These are phyloP conservation scores for Trissonchulus sp. DNA, from an alignment of 2,888 invertebrate genomes.

Conservation along the genomic window DNA sequence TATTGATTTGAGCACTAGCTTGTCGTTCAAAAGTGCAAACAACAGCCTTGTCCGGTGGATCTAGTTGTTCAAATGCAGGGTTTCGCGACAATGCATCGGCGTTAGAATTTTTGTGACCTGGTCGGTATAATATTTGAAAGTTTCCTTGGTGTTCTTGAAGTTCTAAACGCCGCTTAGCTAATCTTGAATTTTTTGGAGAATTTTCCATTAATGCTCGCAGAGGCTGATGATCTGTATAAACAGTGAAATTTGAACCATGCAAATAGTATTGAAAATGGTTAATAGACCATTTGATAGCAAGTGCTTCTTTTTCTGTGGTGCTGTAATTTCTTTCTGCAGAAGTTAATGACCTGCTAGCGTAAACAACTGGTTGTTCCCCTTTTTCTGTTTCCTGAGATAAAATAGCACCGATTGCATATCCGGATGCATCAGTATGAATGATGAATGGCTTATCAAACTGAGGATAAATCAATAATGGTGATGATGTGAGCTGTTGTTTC, in stretches of 20 bases:
- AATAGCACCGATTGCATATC: constrained; percentile 40
- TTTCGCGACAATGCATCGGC: constrained; percentile 52
- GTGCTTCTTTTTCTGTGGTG: constrained; percentile 39
- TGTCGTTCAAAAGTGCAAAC: no score
- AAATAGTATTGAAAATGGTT: constrained; percentile 31
- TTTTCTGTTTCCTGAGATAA: constrained; percentile 37
- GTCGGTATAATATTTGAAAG: constrained; percentile 51
- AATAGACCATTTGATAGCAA: constrained; percentile 39
- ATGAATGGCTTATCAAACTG: constrained; percentile 36
- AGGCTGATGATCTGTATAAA: constrained; percentile 34
- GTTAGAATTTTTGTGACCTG: constrained; percentile 51
- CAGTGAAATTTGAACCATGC: constrained; percentile 16
- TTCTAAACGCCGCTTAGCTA: constrained; percentile 55
- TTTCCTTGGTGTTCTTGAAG: constrained; percentile 50
- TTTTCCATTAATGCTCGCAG: constrained; percentile 35
- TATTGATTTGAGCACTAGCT: no score
- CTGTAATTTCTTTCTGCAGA: constrained; percentile 38
- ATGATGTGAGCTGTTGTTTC: constrained; percentile 27
- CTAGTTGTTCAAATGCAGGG: constrained; percentile 1
- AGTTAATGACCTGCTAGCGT: constrained; percentile 39
- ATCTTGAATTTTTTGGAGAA: constrained; percentile 52
- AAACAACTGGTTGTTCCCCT: constrained; percentile 38
- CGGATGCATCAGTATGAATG: constrained; percentile 41
- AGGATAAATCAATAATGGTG: constrained; percentile 37
- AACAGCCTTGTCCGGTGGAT: no score